Conservation (phyloP, 2,113 vertebrate genomes). For the Thermophis baileyi region DNA sequence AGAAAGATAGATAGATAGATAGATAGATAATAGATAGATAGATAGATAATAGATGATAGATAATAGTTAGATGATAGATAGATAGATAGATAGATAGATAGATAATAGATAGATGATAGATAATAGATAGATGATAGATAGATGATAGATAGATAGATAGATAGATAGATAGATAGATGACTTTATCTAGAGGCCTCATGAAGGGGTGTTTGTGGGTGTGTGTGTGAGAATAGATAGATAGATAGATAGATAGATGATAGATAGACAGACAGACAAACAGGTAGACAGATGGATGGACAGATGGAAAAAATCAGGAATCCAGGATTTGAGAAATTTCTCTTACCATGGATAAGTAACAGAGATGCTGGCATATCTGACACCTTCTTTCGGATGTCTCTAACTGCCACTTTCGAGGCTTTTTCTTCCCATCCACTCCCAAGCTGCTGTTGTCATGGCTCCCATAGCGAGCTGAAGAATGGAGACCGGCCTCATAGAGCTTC, state of each 20-base stretch:
- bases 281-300: background rate
- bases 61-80: background rate
- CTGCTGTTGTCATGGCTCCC: slow-evolving; percentile 85
- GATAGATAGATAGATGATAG: too few relatives aligned
- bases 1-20: too few relatives aligned
- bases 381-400: slow-evolving; percentile 93
- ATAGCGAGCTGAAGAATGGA: slow-evolving; percentile 91
- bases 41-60: too few relatives aligned
- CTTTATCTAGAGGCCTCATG: too few relatives aligned
- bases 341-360: slow-evolving; percentile 98
- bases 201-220: too few relatives aligned
- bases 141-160: background rate
- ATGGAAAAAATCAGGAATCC: background rate
- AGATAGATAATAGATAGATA: too few relatives aligned
- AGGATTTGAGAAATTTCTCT: slow-evolving; percentile 28
- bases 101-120: background rate
- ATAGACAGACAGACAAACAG: background rate
- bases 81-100: background rate
- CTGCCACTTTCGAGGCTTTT: slow-evolving; percentile 95
- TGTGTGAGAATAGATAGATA: too few relatives aligned
- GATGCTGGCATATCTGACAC: slow-evolving; percentile 95
- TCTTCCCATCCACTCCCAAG: slow-evolving; percentile 78
- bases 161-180: too few relatives aligned
- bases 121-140: background rate
- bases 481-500: slow-evolving; percentile 90